A percentile compares a stretch with the other conserved stretches of the same genome.
Evolutionary conservation across 2,888 invertebrate genomes (phyloP).

Genomic region (Machimus atricapillus): DNA sequence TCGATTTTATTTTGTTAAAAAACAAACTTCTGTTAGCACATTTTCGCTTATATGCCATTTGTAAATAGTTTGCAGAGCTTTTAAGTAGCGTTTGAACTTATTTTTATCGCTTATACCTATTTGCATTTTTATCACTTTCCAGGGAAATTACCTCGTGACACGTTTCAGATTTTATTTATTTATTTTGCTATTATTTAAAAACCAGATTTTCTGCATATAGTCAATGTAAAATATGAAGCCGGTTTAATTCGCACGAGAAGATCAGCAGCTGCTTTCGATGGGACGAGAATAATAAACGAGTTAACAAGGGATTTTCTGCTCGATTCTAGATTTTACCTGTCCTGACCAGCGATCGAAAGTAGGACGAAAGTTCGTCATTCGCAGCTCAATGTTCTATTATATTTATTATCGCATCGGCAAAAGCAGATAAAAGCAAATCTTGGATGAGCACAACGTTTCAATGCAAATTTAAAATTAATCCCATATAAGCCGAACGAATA

Average conservation of each 20-base stretch:
- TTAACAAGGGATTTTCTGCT: neutral
- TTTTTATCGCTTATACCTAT: neutral
- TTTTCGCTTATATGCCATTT: neutral
- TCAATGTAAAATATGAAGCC: neutral
- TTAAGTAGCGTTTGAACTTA: neutral
- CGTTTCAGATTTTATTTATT: neutral
- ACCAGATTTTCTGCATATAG: neutral
- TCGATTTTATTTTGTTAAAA: neutral
- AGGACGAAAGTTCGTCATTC: neutral
- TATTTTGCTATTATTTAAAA: neutral
- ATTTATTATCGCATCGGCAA: neutral
- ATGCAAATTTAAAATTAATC: neutral
- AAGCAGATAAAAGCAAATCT: neutral
- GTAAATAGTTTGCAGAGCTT: neutral
- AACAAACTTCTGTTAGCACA: neutral
- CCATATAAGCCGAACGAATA: neutral
- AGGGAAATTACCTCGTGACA: neutral
- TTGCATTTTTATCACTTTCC: slow-evolving; percentile 19
- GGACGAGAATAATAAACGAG: neutral
- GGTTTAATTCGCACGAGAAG: neutral
- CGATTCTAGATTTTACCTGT: slow-evolving; percentile 1
- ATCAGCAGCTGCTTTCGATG: neutral
- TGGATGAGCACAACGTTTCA: neutral
- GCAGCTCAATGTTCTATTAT: neutral
- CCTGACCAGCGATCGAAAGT: neutral